Evolutionary conservation across 2,888 invertebrate species (phyloP), one percentile per base, ranked within the genome.

Genomic region (Meiosimyza platycephala): DNA sequence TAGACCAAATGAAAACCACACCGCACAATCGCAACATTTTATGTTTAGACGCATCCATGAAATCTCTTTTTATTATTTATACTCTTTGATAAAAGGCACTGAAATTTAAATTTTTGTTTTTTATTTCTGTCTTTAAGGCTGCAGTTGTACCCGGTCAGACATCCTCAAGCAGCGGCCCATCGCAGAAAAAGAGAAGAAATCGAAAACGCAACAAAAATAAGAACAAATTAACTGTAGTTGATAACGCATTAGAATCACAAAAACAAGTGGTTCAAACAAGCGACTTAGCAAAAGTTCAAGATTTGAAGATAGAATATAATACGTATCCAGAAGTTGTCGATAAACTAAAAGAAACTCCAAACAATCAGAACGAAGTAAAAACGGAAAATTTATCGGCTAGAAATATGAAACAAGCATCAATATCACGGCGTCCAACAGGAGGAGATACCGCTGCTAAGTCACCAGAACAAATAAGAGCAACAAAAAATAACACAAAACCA

Each of bases 401-500:
- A 40, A 9, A 6, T 9, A 40, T 40, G 40, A 40, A 40, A 40
- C 40, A 6, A 40, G 40, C 40, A 9, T 9, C 9, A 40, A 40
- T 9, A 40, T 40, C 9, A 40, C 40, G 2, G 40, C 1, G 40
- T 9, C 40, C 40, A 9, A 40, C 9, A 4, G 40, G 9, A 40
- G 9, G 9, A 40, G 9, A 40, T 40, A 33, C 11, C 47, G 22
- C 18, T n/a, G 78, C 74, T 28, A 90, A 90, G 77, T 83, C 88
- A 13, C 89, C 90, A 60, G 91, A 92, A 59, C 88, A 90, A 77
- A 86, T 93, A 11, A 89, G 90, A 83, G 90, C 90, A 2, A 92
- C 92, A 80, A 89, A 92, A 65, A 91, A 91, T 80, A 91, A 91
- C 0, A 92, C 92, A 75, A 93, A 92, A 82, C 88, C 89, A 71